Evolutionary conservation across 2,888 invertebrate genomes (phyloP).

Genomic region (Trissolcus brochymenae): DNA sequence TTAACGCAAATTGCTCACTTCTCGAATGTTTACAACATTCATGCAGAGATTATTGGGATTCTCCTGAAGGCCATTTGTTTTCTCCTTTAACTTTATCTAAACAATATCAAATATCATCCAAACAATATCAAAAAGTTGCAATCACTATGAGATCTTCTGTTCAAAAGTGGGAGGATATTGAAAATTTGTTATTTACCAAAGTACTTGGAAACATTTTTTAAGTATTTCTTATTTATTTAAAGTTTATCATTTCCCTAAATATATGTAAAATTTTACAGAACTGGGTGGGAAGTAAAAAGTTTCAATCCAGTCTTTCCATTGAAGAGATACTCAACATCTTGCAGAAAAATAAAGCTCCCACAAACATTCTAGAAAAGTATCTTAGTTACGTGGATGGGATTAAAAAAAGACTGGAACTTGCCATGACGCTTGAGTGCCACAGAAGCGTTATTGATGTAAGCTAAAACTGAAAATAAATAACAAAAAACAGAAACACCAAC

Average conservation of each 20-base stretch:
- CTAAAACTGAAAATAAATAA: constrained; percentile 8
- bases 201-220: constrained; percentile 68
- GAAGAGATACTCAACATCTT: constrained; percentile 77
- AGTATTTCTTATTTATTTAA: neutral
- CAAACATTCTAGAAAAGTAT: constrained; percentile 78
- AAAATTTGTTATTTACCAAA: constrained; percentile 81
- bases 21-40: constrained; percentile 78
- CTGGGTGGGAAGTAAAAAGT: constrained; percentile 77
- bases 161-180: constrained; percentile 81
- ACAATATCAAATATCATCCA: constrained; percentile 78
- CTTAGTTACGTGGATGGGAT: constrained; percentile 78
- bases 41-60: constrained; percentile 79
- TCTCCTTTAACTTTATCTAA: constrained; percentile 79
- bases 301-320: constrained; percentile 75
- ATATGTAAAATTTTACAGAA: constrained; percentile 66
- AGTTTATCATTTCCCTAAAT: neutral
- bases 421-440: constrained; percentile 82
- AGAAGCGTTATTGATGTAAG: constrained; percentile 81
- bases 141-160: constrained; percentile 80
- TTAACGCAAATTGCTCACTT: constrained; percentile 73
- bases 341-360: constrained; percentile 74
- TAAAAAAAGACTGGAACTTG: constrained; percentile 80
- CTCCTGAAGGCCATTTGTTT: constrained; percentile 78
- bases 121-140: constrained; percentile 85
- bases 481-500: neutral